Conservation (phyloP, 2,113 vertebrate species). For the Siniperca chuatsi region DNA sequence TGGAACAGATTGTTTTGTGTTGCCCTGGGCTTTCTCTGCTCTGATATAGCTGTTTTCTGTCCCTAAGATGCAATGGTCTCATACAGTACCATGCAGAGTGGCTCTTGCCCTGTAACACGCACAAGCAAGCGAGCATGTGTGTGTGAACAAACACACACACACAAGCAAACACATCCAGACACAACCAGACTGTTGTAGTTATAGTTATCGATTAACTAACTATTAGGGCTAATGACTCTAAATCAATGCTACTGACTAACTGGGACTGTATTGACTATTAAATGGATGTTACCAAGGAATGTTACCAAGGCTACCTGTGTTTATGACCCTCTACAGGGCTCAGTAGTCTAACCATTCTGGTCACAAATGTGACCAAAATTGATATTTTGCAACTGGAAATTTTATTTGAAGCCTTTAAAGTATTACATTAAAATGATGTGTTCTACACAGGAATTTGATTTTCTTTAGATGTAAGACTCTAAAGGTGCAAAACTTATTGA, state of each 20-base stretch:
- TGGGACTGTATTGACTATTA: conserved; percentile 52
- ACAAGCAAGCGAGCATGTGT: not conserved
- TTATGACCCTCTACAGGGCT: not conserved
- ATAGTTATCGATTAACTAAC: conserved; percentile 67
- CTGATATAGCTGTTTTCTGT: conserved; percentile 27
- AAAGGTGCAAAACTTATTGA: not conserved
- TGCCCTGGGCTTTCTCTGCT: conserved; percentile 38
- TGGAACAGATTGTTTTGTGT: conserved; percentile 49
- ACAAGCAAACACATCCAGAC: no score
- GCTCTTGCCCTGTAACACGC: not conserved
- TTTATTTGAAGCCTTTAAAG: not conserved
- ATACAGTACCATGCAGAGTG: not conserved
- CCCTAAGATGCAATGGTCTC: conserved; percentile 15
- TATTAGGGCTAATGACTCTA: conserved; percentile 42
- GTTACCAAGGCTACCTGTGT: conserved; percentile 37
- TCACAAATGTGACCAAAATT: conserved; percentile 20
- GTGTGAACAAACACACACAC: not conserved
- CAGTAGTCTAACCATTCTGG: not conserved
- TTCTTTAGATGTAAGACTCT: conserved; percentile 21
- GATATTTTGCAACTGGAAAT: conserved; percentile 12
- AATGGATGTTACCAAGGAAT: conserved; percentile 48
- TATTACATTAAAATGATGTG: conserved; percentile 9
- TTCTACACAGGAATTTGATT: not conserved
- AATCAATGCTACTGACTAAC: conserved; percentile 56
- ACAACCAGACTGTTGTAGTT: not conserved